Base-by-base conservation (phyloP, 1,140 invertebrate genomes). In the Zophobas morio region DNA sequence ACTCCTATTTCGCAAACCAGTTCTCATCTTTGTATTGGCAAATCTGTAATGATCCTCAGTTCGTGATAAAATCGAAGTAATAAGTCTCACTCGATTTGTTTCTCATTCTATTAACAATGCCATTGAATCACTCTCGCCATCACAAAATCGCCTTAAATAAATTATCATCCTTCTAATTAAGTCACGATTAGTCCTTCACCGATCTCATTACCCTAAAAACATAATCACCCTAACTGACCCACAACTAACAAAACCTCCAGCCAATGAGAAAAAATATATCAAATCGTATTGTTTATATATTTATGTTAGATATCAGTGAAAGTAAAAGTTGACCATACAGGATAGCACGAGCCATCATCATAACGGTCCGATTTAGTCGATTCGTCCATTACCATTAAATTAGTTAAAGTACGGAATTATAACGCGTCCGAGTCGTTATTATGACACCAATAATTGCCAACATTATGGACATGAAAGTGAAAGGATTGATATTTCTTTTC, bases 401-500 rank as follows among this genome's bases (percentile, higher is more conserved):
- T 40, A 20, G 57, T 5, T 20, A 66, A 66, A 66, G 37, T 40
- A 36, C 39, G 60, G 60, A 66, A 66, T 66, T 66, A 66, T 66
- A 66, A 54, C 70, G 37, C 40, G 60, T 66, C 42, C 70, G 35
- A 75, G 74, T 70, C 74, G 57, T 57, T 71, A 71, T 78, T 78
- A 78, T 78, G 76, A 78, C 76, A 78, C 74, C 76, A 49, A 78
- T 78, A 78, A 78, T 78, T 78, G 54, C 71, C 53, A 78, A 74
- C 71, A 63, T 78, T 78, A 66, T 78, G 74, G 71, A 54, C 56
- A 72, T 57, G 76, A 72, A 78, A 78, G 76, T 78, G 76, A 78
- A 78, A 78, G 76, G 76, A 74, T 78, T 78, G 70, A 78, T 78
- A 78, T 78, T 78, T 78, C 71, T 78, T 74, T 78, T 51, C 46